Conservation (phyloP, 2,888 invertebrate species). For the Tanytarsus gracilentus region DNA sequence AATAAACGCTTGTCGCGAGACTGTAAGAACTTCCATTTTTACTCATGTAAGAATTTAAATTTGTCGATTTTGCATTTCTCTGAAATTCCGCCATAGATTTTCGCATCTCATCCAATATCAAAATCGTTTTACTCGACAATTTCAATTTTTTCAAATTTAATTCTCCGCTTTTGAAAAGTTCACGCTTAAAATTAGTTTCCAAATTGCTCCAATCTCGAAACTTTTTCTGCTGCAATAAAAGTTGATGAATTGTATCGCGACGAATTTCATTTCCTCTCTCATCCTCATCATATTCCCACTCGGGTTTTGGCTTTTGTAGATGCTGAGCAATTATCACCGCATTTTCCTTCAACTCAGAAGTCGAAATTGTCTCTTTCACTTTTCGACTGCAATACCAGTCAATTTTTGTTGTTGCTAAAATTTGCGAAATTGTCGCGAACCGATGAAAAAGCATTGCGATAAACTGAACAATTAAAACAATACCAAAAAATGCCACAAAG, state of each 20-base stretch:
- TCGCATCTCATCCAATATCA: constrained; percentile 31
- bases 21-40: constrained; percentile 12
- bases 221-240: constrained; percentile 37
- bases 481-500: constrained; percentile 62
- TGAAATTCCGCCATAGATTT: constrained; percentile 25
- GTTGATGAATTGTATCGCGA: constrained; percentile 39
- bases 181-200: constrained; percentile 40
- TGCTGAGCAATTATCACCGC: constrained; percentile 53
- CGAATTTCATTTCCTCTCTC: constrained; percentile 34
- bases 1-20: background rate
- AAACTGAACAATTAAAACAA: constrained; percentile 62
- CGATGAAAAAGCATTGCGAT: constrained; percentile 67
- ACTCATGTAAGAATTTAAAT: background rate
- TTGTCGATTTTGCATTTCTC: background rate
- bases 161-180: constrained; percentile 38
- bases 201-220: constrained; percentile 39
- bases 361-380: constrained; percentile 43
- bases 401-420: constrained; percentile 58
- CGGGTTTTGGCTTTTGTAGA: constrained; percentile 44
- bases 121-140: constrained; percentile 39
- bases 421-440: constrained; percentile 64
- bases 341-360: constrained; percentile 49
- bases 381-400: constrained; percentile 37
- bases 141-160: constrained; percentile 38
- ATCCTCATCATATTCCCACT: constrained; percentile 38